phyloP scores from a whole-genome alignment of 2,888 invertebrate genomes.

The Bellardia bayeri region DNA sequence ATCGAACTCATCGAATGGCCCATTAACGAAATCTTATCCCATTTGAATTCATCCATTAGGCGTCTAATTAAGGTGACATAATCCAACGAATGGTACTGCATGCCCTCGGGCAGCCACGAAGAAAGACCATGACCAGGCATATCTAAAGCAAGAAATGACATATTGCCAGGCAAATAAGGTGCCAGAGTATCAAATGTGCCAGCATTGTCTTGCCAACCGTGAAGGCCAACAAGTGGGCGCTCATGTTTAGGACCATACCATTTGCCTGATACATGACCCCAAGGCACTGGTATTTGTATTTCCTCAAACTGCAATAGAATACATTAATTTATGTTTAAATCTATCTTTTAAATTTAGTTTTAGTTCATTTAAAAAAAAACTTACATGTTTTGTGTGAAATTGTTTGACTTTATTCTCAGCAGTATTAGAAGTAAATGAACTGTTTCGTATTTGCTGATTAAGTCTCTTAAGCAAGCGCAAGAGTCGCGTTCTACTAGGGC shows the following conservation, averaged over 20 bases:
- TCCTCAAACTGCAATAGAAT: slow-evolving; percentile 85
- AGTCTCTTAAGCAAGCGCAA: slow-evolving; percentile 9
- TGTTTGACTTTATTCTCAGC: slow-evolving; percentile 27
- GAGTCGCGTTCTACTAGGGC: slow-evolving; percentile 35
- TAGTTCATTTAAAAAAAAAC: slow-evolving; percentile 8
- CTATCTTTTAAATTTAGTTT: background rate
- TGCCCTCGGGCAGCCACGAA: slow-evolving; percentile 88
- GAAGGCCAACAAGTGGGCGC: slow-evolving; percentile 89
- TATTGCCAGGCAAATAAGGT: slow-evolving; percentile 85
- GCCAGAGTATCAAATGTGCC: slow-evolving; percentile 90
- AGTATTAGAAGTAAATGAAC: slow-evolving; percentile 46
- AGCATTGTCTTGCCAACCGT: slow-evolving; percentile 86
- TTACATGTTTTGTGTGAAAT: slow-evolving; percentile 64
- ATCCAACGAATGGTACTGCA: slow-evolving; percentile 84
- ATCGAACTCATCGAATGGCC: slow-evolving; percentile 89
- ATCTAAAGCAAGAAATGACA: slow-evolving; percentile 87
- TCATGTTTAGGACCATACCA: slow-evolving; percentile 88
- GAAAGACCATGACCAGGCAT: slow-evolving; percentile 90
- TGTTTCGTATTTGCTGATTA: slow-evolving; percentile 51
- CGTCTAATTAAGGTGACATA: slow-evolving; percentile 85
- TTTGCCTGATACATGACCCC: slow-evolving; percentile 89
- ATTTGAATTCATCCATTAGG: slow-evolving; percentile 87
- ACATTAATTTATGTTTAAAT: background rate
- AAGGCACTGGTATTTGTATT: slow-evolving; percentile 88
- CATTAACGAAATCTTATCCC: slow-evolving; percentile 88